Percentiles rank a stretch among this genome's conserved stretches.
These are phyloP conservation scores for Psylliodes chrysocephalus DNA, from an alignment of 2,888 invertebrate genomes.

Conservation along the genomic window DNA sequence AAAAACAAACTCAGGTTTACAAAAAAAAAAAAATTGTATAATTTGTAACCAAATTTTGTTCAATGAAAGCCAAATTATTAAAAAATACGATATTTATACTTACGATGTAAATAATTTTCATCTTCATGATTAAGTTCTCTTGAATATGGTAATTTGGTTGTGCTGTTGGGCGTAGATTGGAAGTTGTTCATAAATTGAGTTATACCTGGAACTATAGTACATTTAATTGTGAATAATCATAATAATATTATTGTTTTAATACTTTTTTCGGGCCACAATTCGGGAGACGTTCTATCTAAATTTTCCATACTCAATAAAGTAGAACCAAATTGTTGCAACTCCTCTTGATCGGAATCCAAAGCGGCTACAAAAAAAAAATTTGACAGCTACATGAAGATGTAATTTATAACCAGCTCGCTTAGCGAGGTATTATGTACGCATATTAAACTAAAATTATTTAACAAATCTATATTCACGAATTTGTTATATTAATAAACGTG, in stretches of 20 bases:
- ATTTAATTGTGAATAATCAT: constrained; percentile 6
- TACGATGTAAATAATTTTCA: constrained; percentile 80
- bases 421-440: not conserved
- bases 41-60: not conserved
- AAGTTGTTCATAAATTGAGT: constrained; percentile 83
- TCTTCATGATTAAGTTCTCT: constrained; percentile 78
- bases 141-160: constrained; percentile 73
- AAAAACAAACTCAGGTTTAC: no score
- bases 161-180: constrained; percentile 65
- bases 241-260: constrained; percentile 57
- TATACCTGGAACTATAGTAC: constrained; percentile 83
- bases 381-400: constrained; percentile 41
- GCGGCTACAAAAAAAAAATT: constrained; percentile 44
- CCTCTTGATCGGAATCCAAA: constrained; percentile 49
- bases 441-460: not conserved
- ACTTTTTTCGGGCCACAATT: constrained; percentile 95
- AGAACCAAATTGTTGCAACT: constrained; percentile 68
- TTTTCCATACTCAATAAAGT: constrained; percentile 89
- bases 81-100: constrained; percentile 61
- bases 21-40: not conserved
- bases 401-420: not conserved
- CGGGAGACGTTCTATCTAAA: constrained; percentile 93
- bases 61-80: no score
- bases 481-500: not conserved
- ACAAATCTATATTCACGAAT: not conserved